Evolutionary conservation across 2,797 vertebrate species (phyloP).

Genomic region (Oceanodroma leucorhoa): DNA sequence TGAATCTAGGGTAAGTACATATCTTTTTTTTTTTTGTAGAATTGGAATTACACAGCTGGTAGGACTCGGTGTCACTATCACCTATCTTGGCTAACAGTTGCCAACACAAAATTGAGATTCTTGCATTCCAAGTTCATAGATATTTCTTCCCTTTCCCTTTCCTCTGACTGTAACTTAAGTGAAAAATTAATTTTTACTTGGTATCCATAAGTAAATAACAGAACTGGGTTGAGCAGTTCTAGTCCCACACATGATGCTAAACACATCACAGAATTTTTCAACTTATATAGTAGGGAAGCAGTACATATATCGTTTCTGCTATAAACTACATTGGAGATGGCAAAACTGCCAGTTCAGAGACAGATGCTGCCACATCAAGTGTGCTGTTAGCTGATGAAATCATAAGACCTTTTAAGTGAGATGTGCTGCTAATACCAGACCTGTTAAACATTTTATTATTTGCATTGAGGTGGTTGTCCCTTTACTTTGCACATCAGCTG

Average conservation of each 20-base stretch:
- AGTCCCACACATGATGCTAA: neutral
- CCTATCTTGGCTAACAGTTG: neutral
- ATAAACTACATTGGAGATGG: neutral
- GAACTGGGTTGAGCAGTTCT: neutral
- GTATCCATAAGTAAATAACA: neutral
- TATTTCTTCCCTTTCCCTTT: neutral
- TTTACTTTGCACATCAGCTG: neutral
- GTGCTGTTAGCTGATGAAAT: neutral
- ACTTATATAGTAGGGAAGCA: neutral
- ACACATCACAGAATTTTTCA: neutral
- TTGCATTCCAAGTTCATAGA: neutral
- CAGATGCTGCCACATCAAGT: neutral
- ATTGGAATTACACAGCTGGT: neutral
- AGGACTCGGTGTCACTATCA: neutral
- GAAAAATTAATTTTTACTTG: neutral
- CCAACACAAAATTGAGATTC: neutral
- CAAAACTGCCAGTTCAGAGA: neutral
- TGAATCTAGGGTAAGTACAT: neutral
- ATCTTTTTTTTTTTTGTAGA: neutral
- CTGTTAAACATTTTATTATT: neutral
- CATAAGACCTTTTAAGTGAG: neutral
- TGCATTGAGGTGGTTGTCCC: neutral
- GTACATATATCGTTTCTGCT: neutral
- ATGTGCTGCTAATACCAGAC: neutral
- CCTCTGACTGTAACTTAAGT: neutral